Evolutionary conservation across 2,797 vertebrate genomes (phyloP).

Genomic region (Melanotaenia nigrans): DNA sequence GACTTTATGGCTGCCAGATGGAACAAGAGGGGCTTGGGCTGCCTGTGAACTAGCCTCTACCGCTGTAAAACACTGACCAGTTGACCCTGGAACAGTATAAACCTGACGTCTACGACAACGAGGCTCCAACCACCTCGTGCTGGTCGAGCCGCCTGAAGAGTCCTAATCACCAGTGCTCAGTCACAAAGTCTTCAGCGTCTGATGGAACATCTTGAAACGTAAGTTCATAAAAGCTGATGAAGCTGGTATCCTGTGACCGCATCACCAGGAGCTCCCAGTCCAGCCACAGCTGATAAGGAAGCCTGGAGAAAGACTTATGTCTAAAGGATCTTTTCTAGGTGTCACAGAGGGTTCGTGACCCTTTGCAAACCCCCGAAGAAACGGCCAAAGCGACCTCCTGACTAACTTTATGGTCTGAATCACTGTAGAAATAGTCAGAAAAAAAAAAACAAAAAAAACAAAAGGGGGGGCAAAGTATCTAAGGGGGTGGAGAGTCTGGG

Average conservation of each 20-base stretch:
- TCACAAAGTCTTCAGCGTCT: too few relatives aligned
- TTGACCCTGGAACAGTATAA: slow-evolving; percentile 86
- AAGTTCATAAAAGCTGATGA: not conserved
- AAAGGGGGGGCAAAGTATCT: slow-evolving; percentile 1
- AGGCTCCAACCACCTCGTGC: slow-evolving; percentile 49
- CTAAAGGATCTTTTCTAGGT: slow-evolving; percentile 34
- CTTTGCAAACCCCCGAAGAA: slow-evolving; percentile 46
- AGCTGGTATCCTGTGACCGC: not conserved
- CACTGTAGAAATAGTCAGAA: slow-evolving; percentile 75
- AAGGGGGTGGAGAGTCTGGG: not conserved
- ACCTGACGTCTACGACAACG: slow-evolving; percentile 75
- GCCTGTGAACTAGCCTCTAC: slow-evolving; percentile 79
- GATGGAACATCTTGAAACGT: too few relatives aligned
- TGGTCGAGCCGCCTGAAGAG: slow-evolving; percentile 44
- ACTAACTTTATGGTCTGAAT: slow-evolving; percentile 68
- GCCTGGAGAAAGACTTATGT: slow-evolving; percentile 28
- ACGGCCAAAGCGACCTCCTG: slow-evolving; percentile 58
- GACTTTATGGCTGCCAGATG: slow-evolving; percentile 93
- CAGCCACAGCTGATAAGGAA: slow-evolving; percentile 22
- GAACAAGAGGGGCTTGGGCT: slow-evolving; percentile 70
- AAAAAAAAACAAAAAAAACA: not conserved
- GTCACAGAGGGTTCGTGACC: slow-evolving; percentile 68
- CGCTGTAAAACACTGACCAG: slow-evolving; percentile 83
- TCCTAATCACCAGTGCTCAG: not conserved
- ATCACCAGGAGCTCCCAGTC: not conserved